Conservation (phyloP, 2,113 vertebrate genomes). For the Lepidothrix coronata region DNA sequence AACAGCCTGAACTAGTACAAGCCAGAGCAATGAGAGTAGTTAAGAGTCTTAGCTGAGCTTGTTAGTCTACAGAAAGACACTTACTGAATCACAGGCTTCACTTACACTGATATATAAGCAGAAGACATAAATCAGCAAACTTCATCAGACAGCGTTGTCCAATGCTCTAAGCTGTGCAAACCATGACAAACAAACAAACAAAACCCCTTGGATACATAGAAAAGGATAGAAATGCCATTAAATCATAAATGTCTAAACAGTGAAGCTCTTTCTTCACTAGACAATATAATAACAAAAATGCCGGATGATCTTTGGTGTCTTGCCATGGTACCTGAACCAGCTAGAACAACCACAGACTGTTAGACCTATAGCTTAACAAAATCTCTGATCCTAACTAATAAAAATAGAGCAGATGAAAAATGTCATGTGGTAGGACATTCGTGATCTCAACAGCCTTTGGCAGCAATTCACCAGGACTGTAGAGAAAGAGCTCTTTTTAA, state of each 20-base stretch:
- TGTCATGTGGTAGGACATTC: not conserved
- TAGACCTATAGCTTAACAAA: not conserved
- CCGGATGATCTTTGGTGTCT: not conserved
- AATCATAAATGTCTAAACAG: not conserved
- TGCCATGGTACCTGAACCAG: not conserved
- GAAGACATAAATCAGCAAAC: not conserved
- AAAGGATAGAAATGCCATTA: not conserved
- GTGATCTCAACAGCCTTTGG: not conserved
- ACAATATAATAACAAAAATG: not conserved
- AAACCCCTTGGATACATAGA: not conserved
- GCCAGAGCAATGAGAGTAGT: not conserved
- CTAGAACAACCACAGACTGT: not conserved
- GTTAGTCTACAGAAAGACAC: not conserved
- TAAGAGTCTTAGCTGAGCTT: not conserved
- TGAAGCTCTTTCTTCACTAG: not conserved
- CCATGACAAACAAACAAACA: not conserved
- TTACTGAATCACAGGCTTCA: not conserved
- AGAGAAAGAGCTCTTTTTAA: not conserved
- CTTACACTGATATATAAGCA: not conserved
- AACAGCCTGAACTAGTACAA: not conserved
- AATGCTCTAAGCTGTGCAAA: not conserved
- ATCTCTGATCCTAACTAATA: not conserved
- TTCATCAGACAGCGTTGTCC: not conserved
- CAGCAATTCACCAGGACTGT: accelerated
- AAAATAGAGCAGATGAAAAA: not conserved